Conservation (phyloP, 2,888 invertebrate species). For the Leuctra nigra region DNA sequence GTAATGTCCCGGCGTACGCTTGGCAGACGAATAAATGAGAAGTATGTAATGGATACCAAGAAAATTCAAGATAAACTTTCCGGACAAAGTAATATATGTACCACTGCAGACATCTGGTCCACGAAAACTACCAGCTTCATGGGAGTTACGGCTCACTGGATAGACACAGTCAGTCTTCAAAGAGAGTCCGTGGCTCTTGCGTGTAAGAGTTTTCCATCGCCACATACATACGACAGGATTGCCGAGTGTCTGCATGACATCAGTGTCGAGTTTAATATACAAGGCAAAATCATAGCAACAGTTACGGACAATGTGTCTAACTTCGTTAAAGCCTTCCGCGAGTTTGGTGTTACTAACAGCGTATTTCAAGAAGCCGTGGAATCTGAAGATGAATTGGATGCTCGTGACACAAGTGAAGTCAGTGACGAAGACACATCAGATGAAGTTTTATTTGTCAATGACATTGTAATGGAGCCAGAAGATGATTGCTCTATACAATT, state of each 20-base stretch:
- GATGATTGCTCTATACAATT: too few species aligned
- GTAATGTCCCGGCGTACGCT: constrained; percentile 4
- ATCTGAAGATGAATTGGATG: background rate
- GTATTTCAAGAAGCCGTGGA: background rate
- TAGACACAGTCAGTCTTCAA: background rate
- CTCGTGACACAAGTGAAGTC: background rate
- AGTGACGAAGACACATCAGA: background rate
- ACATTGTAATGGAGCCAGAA: too few species aligned
- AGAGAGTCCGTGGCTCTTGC: background rate
- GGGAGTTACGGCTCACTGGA: constrained; percentile 3
- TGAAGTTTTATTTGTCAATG: too few species aligned
- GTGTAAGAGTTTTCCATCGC: background rate
- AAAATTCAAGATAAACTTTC: background rate
- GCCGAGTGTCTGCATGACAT: background rate
- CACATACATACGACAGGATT: background rate
- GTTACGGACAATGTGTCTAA: constrained; percentile 1
- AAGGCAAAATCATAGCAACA: background rate
- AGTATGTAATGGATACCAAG: background rate
- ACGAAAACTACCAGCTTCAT: constrained; percentile 2
- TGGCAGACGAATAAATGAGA: background rate
- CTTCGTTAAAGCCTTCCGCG: constrained; percentile 5
- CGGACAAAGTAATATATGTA: background rate
- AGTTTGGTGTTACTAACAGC: background rate
- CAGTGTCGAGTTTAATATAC: background rate
- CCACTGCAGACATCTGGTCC: constrained; percentile 5